phyloP scores from a whole-genome alignment of 2,797 vertebrate species.

The Eidolon dupreanum region DNA sequence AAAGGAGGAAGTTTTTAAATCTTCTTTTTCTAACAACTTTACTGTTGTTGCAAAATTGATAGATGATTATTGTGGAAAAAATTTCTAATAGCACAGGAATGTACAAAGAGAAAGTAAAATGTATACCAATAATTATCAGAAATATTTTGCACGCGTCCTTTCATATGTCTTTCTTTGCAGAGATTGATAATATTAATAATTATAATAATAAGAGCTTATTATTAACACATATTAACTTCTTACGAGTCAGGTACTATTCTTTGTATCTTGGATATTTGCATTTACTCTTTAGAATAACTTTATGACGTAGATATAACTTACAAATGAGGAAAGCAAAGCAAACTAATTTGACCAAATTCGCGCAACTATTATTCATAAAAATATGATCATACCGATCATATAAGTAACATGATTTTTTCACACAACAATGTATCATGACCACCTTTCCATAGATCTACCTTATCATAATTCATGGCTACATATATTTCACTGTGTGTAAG shows the following conservation, averaged over 20 bases:
- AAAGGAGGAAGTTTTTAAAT: not conserved
- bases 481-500: not conserved
- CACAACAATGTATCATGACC: not conserved
- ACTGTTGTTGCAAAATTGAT: not conserved
- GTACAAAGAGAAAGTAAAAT: not conserved
- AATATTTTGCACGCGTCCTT: not conserved
- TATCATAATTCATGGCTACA: not conserved
- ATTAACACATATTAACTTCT: not conserved
- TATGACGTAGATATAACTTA: not conserved
- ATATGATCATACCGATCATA: not conserved
- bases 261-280: not conserved
- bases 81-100: not conserved
- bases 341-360: not conserved
- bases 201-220: not conserved
- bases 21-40: not conserved
- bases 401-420: constrained; percentile 1
- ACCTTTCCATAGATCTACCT: not conserved
- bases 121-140: not conserved
- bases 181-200: not conserved
- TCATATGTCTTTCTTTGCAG: not conserved
- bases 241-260: not conserved
- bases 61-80: not conserved
- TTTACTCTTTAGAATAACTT: not conserved
- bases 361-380: not conserved
- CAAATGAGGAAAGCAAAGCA: not conserved